Evolutionary conservation across 2,888 invertebrate genomes (phyloP), one percentile per base, ranked within the genome.

Genomic region (Carcina quercana): DNA sequence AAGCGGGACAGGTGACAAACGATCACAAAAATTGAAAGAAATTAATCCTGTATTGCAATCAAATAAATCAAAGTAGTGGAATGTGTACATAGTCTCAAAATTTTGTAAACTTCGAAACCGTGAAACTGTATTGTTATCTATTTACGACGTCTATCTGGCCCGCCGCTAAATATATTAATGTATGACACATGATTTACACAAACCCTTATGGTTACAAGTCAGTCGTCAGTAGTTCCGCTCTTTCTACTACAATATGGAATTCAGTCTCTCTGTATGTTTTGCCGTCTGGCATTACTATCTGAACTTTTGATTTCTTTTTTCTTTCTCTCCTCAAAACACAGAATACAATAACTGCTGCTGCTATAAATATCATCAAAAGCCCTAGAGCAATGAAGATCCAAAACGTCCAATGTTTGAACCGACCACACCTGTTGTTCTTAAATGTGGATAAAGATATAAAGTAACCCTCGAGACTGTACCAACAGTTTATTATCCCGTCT

Each of bases 251-350:
- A 55, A 94, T 92, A 68, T 94, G 91, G 52, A 94, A 88, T 73
- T 95, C 94, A 6, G 94, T 94, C 76, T 95, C 94, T 56, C 91
- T 86, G 61, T 94, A 95, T 10, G 93, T 91, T 57, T 91, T 87
- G 1, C 92, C 91, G 50, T 94, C 94, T 0, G 94, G 94, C 56
- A 93, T 87, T 30, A 94, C 91, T 67, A 94, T 84, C 58, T 89
- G 88, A 48, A 90, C 55, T 79, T 87, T 73, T 69, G 88, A 79
- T 70, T 87, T 67, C 59, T 87, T 76, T 58, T 87, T 72, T 63
- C 86, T 78, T 59, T 80, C 83, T 34, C 75, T 51, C 38, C 66
- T 66, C 33, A 84, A 70, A 53, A 85, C 76, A 20, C 80, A 66
- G 30, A 85, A 63, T 35, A 83, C 69, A 14, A 85, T 65, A 25